Conservation (phyloP, 2,888 invertebrate genomes). For the Amaurobius ferox region DNA sequence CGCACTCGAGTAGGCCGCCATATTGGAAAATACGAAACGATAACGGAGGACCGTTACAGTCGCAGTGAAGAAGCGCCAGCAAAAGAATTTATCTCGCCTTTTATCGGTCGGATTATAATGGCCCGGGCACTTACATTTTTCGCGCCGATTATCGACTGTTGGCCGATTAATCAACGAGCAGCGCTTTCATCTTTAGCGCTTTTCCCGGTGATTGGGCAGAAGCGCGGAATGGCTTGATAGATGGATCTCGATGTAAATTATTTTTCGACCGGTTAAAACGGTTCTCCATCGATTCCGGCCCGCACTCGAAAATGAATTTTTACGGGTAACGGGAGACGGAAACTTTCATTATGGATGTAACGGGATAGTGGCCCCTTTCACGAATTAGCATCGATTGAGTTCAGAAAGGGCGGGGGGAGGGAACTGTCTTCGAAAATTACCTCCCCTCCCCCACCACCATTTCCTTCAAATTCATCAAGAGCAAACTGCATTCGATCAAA, state of each 20-base stretch:
- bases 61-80: conserved; percentile 64
- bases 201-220: conserved; percentile 63
- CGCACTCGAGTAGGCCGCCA: conserved; percentile 67
- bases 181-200: conserved; percentile 65
- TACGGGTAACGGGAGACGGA: conserved; percentile 48
- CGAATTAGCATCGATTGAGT: conserved; percentile 58
- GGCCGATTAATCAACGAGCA: conserved; percentile 61
- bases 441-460: not conserved
- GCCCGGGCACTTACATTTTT: conserved; percentile 70
- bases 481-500: conserved; percentile 4
- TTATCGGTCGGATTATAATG: conserved; percentile 71
- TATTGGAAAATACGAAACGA: conserved; percentile 68
- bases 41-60: conserved; percentile 58
- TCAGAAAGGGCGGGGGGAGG: not conserved
- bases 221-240: conserved; percentile 60
- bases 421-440: conserved; percentile 4
- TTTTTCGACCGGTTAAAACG: conserved; percentile 70
- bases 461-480: conserved; percentile 16
- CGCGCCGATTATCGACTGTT: conserved; percentile 70
- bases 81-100: conserved; percentile 70
- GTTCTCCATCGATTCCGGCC: conserved; percentile 53
- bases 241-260: conserved; percentile 69
- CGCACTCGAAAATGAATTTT: conserved; percentile 64
- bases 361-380: conserved; percentile 12
- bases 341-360: conserved; percentile 29